Evolutionary conservation across 2,113 vertebrate species (phyloP).

Genomic region (Monarcha castaneiventris): DNA sequence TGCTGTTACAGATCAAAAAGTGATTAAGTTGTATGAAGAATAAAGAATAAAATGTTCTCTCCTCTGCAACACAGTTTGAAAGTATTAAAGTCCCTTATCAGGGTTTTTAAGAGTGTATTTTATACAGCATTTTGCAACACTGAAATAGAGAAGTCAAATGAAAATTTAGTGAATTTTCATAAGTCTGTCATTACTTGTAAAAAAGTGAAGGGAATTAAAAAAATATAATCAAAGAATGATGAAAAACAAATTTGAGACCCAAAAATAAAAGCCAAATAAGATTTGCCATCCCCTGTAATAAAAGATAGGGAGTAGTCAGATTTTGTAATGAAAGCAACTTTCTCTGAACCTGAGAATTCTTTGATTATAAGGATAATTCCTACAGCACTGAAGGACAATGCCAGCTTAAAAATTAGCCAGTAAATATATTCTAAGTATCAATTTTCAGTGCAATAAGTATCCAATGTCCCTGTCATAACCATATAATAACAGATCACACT

Average conservation of each 20-base stretch:
- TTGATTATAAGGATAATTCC: not conserved
- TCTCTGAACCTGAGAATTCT: not conserved
- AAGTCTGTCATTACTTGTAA: not conserved
- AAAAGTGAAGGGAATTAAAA: not conserved
- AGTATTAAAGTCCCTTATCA: not conserved
- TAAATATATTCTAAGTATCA: not conserved
- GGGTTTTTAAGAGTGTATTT: not conserved
- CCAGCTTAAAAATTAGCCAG: not conserved
- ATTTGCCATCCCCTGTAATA: not conserved
- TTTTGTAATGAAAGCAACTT: not conserved
- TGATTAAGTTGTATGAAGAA: not conserved
- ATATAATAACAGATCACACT: not conserved
- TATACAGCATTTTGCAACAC: not conserved
- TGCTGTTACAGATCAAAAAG: not conserved
- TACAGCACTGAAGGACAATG: not conserved
- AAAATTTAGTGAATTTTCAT: not conserved
- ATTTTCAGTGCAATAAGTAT: not conserved
- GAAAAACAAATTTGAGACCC: accelerated
- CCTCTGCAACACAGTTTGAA: not conserved
- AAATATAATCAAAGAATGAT: not conserved
- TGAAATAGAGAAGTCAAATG: not conserved
- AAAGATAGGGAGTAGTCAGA: not conserved
- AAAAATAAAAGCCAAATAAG: not conserved
- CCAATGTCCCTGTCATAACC: not conserved
- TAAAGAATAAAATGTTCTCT: not conserved